Percentiles rank a stretch among this genome's conserved stretches.
Conservation (phyloP, 1,140 invertebrate genomes). For the Geopemphigus sp. region DNA sequence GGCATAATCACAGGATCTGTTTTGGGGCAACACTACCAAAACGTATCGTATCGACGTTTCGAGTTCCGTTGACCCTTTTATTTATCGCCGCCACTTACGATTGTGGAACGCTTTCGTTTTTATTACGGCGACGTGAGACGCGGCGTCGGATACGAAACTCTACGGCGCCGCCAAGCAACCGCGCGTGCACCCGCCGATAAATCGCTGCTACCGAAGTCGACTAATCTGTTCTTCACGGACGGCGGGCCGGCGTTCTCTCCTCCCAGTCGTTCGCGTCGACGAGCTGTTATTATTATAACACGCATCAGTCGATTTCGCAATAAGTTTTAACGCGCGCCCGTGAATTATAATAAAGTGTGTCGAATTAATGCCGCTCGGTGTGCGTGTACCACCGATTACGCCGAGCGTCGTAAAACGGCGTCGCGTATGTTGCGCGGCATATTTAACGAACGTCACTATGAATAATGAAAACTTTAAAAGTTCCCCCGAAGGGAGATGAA, state of each 20-base stretch:
- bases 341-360: not conserved
- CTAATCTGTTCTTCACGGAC: not conserved
- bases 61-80: too few species aligned
- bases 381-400: too few species aligned
- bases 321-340: conserved; percentile 1
- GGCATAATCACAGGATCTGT: too few species aligned
- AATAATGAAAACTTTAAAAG: conserved; percentile 39
- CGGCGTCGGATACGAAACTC: too few species aligned
- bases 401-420: not conserved
- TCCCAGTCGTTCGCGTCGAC: not conserved
- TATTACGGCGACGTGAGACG: too few species aligned
- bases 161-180: too few species aligned
- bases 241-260: too few species aligned
- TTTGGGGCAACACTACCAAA: too few species aligned
- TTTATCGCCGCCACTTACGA: too few species aligned
- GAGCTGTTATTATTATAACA: not conserved
- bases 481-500: conserved; percentile 23
- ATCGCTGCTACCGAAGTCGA: not conserved
- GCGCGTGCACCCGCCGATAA: too few species aligned
- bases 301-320: not conserved
- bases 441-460: conserved; percentile 4
- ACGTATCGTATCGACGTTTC: too few species aligned
- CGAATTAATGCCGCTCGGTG: not conserved
- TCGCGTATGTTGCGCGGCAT: not conserved
- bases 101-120: too few species aligned